phyloP scores from a whole-genome alignment of 1,140 invertebrate genomes.

The Apis florea region DNA sequence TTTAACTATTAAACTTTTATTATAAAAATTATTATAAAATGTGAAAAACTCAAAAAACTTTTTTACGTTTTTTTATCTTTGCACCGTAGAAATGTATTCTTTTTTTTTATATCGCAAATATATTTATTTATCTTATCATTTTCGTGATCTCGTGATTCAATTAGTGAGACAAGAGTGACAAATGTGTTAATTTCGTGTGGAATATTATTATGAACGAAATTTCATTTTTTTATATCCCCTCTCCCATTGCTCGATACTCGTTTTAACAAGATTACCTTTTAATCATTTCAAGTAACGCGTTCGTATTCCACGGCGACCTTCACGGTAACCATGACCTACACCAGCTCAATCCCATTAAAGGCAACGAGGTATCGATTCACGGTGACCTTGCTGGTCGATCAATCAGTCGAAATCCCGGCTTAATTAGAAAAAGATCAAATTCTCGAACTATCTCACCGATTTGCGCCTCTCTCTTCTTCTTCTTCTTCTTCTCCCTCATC shows the following conservation, averaged over 20 bases:
- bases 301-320: neutral
- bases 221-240: neutral
- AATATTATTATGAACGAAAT: neutral
- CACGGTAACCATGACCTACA: constrained; percentile 1
- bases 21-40: no score
- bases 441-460: constrained; percentile 43
- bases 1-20: no score
- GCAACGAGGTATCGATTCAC: constrained; percentile 33
- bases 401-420: constrained; percentile 21
- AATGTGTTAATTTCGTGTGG: neutral
- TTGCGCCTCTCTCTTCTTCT: constrained; percentile 24
- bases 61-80: no score
- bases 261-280: neutral
- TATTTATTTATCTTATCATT: no score
- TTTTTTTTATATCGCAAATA: no score
- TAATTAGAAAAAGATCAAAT: constrained; percentile 27
- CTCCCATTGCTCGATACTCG: neutral
- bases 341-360: neutral
- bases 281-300: neutral
- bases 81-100: no score
- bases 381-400: neutral
- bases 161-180: no score
- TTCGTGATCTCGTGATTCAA: no score
- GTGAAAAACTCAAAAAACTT: no score
- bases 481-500: constrained; percentile 1